Base-by-base conservation (phyloP, 37 sponge, comb jelly and placozoan genomes). In the Lycopodina hypogea region DNA sequence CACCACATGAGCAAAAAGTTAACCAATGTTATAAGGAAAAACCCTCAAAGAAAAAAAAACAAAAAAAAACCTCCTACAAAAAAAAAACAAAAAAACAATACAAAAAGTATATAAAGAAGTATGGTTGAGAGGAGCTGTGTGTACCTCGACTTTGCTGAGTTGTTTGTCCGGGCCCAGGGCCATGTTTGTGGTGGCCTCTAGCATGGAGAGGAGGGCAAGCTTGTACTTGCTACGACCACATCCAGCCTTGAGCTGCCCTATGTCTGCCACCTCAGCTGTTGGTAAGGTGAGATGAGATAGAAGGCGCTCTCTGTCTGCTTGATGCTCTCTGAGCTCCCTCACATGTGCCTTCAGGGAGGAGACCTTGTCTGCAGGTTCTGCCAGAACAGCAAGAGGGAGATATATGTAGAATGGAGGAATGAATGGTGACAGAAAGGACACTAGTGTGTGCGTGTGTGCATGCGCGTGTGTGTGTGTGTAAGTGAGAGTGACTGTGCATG, bases 331-430 rank as follows among this genome's bases (percentile, higher is more conserved):
- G 39, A 76, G 75, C 53, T 84, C 81, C 52, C 71, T 68, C 63
- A 92, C 88, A 36, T 84, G 87, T 19, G 64, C 62, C 67, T 78
- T 79, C 51, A 92, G 35, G 33, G 66, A 69, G 42, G 91, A 90
- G 22, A 69, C 55, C 42, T 90, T 90, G 23, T 30, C 50, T 38
- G 6, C n/a, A n/a, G n/a, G 59, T 41, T 39, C 23, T 41, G 71
- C 29, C 22, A 42, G 71, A 6, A 48, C 45, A 55, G 34, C 23
- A 55, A 32, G 52, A 53, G 28, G 12, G 35, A 21, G n/a, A n/a
- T n/a, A n/a, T n/a, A n/a, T n/a, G n/a, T n/a, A n/a, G n/a, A n/a
- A n/a, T n/a, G n/a, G n/a, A n/a, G n/a, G n/a, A n/a, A n/a, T n/a
- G n/a, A n/a, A n/a, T n/a, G n/a, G n/a, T n/a, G n/a, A n/a, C n/a